Evolutionary conservation across 92 coral and sea anemone species (phyloP).

Genomic region (Nematostella vectensis): DNA sequence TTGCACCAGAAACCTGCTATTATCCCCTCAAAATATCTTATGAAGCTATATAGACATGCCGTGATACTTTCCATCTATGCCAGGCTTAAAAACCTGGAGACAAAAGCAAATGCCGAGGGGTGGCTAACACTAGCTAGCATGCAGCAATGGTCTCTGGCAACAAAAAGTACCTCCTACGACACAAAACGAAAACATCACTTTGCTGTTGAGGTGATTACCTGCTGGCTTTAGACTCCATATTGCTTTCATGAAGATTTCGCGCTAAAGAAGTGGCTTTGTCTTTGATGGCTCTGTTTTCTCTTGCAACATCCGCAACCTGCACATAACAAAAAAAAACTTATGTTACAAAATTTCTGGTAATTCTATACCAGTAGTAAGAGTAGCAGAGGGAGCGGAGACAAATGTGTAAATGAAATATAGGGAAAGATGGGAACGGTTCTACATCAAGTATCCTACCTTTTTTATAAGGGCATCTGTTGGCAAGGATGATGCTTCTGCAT

Average conservation of each 20-base stretch:
- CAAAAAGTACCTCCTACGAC: no score
- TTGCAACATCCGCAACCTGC: slow-evolving; percentile 68
- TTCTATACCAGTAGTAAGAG: not conserved
- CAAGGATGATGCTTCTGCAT: slow-evolving; percentile 39
- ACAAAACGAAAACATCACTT: no score
- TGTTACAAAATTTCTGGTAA: not conserved
- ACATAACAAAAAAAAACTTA: not conserved
- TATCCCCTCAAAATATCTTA: no score
- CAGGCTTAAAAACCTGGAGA: no score
- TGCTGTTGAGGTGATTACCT: no score
- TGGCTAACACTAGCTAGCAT: no score
- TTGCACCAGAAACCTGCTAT: not conserved
- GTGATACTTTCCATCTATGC: no score
- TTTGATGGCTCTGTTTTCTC: slow-evolving; percentile 56
- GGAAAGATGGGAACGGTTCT: not conserved
- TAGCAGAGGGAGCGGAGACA: not conserved
- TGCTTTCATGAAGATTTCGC: slow-evolving; percentile 82
- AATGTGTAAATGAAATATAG: not conserved
- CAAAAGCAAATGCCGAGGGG: no score
- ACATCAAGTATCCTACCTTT: slow-evolving; percentile 28
- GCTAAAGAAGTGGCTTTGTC: slow-evolving; percentile 72
- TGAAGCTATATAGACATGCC: no score
- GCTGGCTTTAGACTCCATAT: slow-evolving; percentile 97
- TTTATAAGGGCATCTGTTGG: slow-evolving; percentile 60
- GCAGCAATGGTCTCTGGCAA: no score